Percentiles rank a stretch among this genome's conserved stretches.
Conservation (phyloP, 2,888 invertebrate species). For the Leptura quadrifasciata region DNA sequence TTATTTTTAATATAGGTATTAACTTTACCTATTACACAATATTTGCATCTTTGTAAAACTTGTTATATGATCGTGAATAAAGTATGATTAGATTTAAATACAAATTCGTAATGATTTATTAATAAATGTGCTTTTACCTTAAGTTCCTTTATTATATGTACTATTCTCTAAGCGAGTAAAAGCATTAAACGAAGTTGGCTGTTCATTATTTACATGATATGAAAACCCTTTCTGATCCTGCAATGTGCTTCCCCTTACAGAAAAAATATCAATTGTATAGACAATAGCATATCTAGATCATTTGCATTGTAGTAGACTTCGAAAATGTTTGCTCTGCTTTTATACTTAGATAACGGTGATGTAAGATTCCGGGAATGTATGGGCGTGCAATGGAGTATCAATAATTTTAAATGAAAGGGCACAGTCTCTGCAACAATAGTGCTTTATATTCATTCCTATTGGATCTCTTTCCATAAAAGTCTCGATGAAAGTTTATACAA, state of each 20-base stretch:
- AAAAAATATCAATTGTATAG: constrained; percentile 8
- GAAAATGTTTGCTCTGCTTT: not conserved
- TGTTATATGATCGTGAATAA: too few relatives aligned
- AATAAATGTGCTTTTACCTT: too few relatives aligned
- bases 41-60: too few relatives aligned
- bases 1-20: too few relatives aligned
- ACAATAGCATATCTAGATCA: constrained; percentile 5
- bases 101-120: too few relatives aligned
- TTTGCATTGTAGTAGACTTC: constrained; percentile 19
- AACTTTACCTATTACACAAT: too few relatives aligned
- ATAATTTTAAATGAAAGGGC: constrained; percentile 28
- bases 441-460: constrained; percentile 21
- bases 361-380: constrained; percentile 29
- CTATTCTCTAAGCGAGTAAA: too few relatives aligned
- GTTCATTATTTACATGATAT: not conserved
- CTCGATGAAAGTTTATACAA: constrained; percentile 13
- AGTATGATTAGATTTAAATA: too few relatives aligned
- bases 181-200: not conserved
- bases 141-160: too few relatives aligned
- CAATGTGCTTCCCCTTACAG: not conserved
- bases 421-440: constrained; percentile 20
- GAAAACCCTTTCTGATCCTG: not conserved
- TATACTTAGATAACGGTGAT: constrained; percentile 13
- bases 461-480: not conserved
- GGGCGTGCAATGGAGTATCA: constrained; percentile 29